These are phyloP conservation scores for Pseudomugil gertrudae DNA, from an alignment of 2,797 vertebrate genomes.

Conservation along the genomic window DNA sequence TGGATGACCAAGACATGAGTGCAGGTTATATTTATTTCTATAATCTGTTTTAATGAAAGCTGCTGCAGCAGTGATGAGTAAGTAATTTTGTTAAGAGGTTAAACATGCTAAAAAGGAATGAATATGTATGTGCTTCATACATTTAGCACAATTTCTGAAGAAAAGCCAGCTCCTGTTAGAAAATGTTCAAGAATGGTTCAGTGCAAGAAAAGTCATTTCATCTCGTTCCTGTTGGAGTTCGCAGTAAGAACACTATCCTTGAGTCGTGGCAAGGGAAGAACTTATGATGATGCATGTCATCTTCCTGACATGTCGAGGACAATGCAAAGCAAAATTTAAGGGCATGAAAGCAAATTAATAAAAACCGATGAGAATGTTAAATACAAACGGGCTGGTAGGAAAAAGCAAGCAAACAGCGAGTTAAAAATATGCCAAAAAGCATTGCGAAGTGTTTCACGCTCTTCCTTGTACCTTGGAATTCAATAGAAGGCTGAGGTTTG, in stretches of 20 bases:
- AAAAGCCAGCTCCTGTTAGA: slow-evolving; percentile 26
- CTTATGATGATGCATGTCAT: neutral
- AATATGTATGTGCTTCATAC: slow-evolving; percentile 25
- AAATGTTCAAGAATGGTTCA: slow-evolving; percentile 17
- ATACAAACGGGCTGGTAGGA: slow-evolving; percentile 13
- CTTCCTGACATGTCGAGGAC: slow-evolving; percentile 12
- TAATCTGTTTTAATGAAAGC: slow-evolving; percentile 8
- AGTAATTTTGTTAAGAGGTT: slow-evolving; percentile 18
- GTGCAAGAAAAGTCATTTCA: neutral
- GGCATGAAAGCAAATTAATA: slow-evolving; percentile 38
- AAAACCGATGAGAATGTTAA: slow-evolving; percentile 19
- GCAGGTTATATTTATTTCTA: neutral
- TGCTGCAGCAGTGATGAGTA: slow-evolving; percentile 19
- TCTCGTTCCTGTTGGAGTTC: slow-evolving; percentile 10
- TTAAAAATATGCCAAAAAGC: slow-evolving; percentile 40
- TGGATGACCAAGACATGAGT: neutral
- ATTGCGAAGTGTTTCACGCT: slow-evolving; percentile 23
- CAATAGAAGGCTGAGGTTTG: slow-evolving; percentile 37
- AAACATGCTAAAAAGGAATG: slow-evolving; percentile 24
- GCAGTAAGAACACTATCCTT: slow-evolving; percentile 22
- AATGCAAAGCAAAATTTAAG: slow-evolving; percentile 13
- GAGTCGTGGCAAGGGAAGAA: slow-evolving; percentile 41
- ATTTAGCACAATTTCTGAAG: slow-evolving; percentile 29
- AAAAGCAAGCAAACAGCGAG: slow-evolving; percentile 3
- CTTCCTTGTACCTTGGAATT: slow-evolving; percentile 70